phyloP scores from a whole-genome alignment of 2,113 vertebrate species.

The Corapipo altera region DNA sequence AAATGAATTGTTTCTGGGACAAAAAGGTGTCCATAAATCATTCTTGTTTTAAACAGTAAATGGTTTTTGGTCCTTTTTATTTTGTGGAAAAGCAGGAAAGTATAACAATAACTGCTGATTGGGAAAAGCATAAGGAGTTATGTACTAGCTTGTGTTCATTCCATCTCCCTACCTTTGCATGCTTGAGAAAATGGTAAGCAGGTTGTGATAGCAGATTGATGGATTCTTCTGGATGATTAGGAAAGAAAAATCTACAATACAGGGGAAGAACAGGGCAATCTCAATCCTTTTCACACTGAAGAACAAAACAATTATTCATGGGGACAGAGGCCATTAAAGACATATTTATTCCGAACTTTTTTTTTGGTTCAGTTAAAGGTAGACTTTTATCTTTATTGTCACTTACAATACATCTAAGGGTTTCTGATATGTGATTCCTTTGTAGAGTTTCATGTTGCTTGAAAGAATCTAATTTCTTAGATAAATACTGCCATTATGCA shows the following conservation, averaged over 20 bases:
- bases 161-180: slow-evolving; percentile 1
- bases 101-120: slow-evolving; percentile 54
- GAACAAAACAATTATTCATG: not conserved
- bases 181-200: slow-evolving; percentile 42
- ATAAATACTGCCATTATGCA: not conserved
- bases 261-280: not conserved
- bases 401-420: not conserved
- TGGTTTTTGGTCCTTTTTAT: slow-evolving; percentile 11
- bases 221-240: not conserved
- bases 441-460: not conserved
- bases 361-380: not conserved
- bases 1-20: slow-evolving; percentile 60
- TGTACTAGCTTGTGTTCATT: not conserved
- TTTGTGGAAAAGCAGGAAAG: slow-evolving; percentile 24
- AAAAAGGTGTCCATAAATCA: slow-evolving; percentile 37
- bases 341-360: not conserved
- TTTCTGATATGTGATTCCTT: not conserved
- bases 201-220: slow-evolving; percentile 21
- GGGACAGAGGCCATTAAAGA: not conserved
- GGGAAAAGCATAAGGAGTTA: not conserved
- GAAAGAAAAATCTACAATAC: not conserved
- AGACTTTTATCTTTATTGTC: not conserved
- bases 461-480: not conserved
- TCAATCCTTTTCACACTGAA: not conserved
- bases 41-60: slow-evolving; percentile 39